Percentiles rank a stretch among this genome's conserved stretches.
Evolutionary conservation across 2,888 invertebrate species (phyloP).

Genomic region (Rambutsinella grinnellia): DNA sequence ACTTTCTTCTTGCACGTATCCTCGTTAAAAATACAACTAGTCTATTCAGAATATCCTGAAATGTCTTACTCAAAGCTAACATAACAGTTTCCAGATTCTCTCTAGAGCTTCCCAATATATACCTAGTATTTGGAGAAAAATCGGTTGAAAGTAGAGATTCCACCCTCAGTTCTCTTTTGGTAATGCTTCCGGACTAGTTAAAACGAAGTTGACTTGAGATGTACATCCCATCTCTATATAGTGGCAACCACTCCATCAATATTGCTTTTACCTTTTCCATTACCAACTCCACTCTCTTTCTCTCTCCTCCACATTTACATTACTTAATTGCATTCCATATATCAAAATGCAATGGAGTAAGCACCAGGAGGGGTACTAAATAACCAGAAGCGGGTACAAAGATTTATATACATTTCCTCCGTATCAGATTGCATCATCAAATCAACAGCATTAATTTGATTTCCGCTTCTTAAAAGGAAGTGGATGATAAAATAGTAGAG

Average conservation of each 20-base stretch:
- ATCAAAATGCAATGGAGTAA: not conserved
- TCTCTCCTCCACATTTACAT: not conserved
- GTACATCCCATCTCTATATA: not conserved
- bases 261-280: not conserved
- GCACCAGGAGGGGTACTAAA: no score
- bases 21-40: not conserved
- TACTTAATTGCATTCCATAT: not conserved
- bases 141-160: not conserved
- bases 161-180: not conserved
- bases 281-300: not conserved
- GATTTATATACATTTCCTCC: not conserved
- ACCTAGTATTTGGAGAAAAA: no score
- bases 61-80: not conserved
- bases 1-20: no score
- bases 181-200: not conserved
- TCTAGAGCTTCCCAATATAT: not conserved
- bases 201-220: not conserved
- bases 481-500: not conserved
- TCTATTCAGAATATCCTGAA: not conserved
- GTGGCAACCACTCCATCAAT: not conserved
- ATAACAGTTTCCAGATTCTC: not conserved
- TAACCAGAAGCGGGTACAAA: not conserved
- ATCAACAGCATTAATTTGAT: constrained; percentile 17
- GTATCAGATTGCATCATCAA: not conserved
- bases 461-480: constrained; percentile 13